Base-by-base conservation (phyloP, 2,888 invertebrate genomes). In the Drosophila anomalata region DNA sequence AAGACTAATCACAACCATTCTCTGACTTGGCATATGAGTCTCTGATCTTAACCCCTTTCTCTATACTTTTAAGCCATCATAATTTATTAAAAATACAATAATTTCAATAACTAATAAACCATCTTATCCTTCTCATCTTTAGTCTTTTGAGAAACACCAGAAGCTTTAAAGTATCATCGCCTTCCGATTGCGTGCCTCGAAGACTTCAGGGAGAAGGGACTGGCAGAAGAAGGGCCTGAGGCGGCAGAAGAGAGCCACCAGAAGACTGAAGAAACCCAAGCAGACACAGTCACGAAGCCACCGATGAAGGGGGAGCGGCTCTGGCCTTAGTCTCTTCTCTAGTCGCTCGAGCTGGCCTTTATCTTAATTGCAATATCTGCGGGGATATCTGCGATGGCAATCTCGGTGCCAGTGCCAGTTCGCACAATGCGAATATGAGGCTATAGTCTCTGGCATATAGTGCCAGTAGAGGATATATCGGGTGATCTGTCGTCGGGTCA, bases 351-450 rank as follows among this genome's bases (percentile, higher is more conserved):
- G 58, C 5, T 9, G 17, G 58, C 80, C 14, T 20, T 88, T 84
- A 84, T 84, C 83, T 84, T 84, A 84, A 84, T 84, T 84, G 83
- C 83, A 86, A 83, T 88, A 84, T 84, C 83, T 76, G 8, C 7
- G n/a, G 53, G 76, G 60, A 83, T 88, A 84, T 80, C 83, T 76
- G 50, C 70, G 83, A 88, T 84, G 72, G 78, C 83, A 83, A 84
- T 83, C 82, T 76, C 29, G 3, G 29, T 9, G 1, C 9, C 22
- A 22, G 14, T 14, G 14, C 22, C 2, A 22, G 48, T 14, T 14
- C 70, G 77, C 82, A 80, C 77, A 75, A 74, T 79, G 62, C 77
- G 79, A 85, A 74, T 79, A 60, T 75, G 79, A 85, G 79, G 14
- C 77, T 85, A 55, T 55, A 29, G 20, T 42, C 14, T n/a, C 12